Base-by-base conservation (phyloP, 2,888 invertebrate species). In the Caenorhabditis sp. region DNA sequence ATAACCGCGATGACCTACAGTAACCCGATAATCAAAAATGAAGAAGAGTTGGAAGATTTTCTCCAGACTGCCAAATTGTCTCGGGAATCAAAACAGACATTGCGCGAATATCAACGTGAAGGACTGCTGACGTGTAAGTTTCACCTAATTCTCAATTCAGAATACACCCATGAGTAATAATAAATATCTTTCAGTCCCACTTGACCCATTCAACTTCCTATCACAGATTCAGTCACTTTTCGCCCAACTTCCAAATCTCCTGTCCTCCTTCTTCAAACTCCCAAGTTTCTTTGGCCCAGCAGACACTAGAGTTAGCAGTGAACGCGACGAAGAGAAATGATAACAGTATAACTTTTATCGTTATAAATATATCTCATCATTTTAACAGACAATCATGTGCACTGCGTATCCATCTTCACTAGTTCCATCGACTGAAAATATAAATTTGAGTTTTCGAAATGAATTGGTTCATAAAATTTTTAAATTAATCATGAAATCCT, bases 1-100 rank as follows among this genome's bases (percentile, higher is more conserved):
- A 0, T 69, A n/a, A 11, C 18, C 11, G 22, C 26, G 13, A 1
- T 69, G 5, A 26, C 40, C 24, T 47, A 32, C 3, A 22, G 55
- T 0, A 58, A 69, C 5, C 26, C 58, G 1, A 28, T 69, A 6
- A 50, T 69, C 18, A 24, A 69, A 2, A 58, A 69, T 50, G 56
- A 56, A 61, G 76, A 76, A 44, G 68, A 76, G 11, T 24, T 76
- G 9, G 60, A 67, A 44, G 20, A 76, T 3, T 76, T 76, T 18
- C 18, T 76, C 28, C 35, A 44, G 50, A 53, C 26, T n/a, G 24
- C 67, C 0, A 67, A 68, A 61, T 28, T 76, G 24, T 68, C 60
- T 0, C 26, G 68, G 2, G 76, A 76, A 55, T 68, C 76, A 18
- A 76, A 76, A 26, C 44, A 76, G 20, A 22, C 61, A 2, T 40